Evolutionary conservation across 2,888 invertebrate genomes (phyloP), one percentile per base, ranked within the genome.

Genomic region (Notodonta ziczac): DNA sequence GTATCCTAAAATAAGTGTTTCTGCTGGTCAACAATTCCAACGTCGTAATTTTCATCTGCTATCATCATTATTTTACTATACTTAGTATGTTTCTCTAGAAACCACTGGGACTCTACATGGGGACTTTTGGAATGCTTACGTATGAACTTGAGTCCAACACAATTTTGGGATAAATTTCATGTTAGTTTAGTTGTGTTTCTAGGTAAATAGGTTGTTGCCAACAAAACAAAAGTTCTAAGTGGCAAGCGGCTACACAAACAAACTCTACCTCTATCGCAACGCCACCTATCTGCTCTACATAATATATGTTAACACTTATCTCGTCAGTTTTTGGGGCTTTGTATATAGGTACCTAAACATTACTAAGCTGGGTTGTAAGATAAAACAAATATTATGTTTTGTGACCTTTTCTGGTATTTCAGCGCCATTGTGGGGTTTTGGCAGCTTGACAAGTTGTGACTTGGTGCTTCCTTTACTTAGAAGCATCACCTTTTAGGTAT

Each of bases 281-380:
- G 13, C 10, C 35, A 51, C 48, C 16, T 35, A 59, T 52, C 13
- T 46, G 56, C 52, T 56, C 24, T 56, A 53, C 60, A 59, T 67
- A 65, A 65, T 56, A 61, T 61, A 65, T 65, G 54, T 64, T 60
- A 63, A 53, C 63, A 61, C 56, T 63, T 68, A 66, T 61, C 69
- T 63, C 51, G 44, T 53, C 53, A 57, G 60, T 56, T 66, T 62
- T 65, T 57, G 58, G 53, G 35, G 46, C 42, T 57, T 62, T 60
- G 54, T 42, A 59, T 57, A 57, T 24, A 39, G 14, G 24, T 24
- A 24, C 52, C 52, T 44, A 58, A 62, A 60, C 51, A 67, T 57
- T 59, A 14, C 44, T 39, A 54, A 54, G 52, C 35, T 59, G 53
- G 35, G 50, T 35, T 40, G 46, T 35, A 32, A 59, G 57, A 59